Evolutionary conservation across 1,140 invertebrate genomes (phyloP).

Genomic region (Apis florea): DNA sequence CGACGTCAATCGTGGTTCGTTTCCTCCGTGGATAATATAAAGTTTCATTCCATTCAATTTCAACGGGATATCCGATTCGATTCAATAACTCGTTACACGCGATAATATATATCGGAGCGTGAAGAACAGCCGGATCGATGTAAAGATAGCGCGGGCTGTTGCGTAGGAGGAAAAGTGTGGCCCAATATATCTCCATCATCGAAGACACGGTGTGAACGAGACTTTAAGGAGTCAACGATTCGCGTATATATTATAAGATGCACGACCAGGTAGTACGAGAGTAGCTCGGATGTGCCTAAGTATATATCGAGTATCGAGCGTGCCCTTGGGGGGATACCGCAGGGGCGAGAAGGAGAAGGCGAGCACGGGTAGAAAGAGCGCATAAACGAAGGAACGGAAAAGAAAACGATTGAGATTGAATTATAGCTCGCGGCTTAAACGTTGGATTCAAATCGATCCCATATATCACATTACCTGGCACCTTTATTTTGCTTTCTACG

Average conservation of each 20-base stretch:
- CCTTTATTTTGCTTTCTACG: slow-evolving; percentile 64
- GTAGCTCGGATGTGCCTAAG: slow-evolving; percentile 56
- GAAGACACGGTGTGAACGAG: slow-evolving; percentile 41
- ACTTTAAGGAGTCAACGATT: slow-evolving; percentile 51
- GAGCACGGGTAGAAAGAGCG: slow-evolving; percentile 1
- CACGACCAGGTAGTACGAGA: slow-evolving; percentile 43
- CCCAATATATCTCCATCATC: slow-evolving; percentile 42
- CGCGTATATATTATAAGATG: slow-evolving; percentile 48
- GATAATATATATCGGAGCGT: neutral
- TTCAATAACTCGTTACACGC: no score
- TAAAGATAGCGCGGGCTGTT: neutral
- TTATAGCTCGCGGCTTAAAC: slow-evolving; percentile 63
- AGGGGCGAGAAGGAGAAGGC: neutral
- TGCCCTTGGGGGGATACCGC: slow-evolving; percentile 49
- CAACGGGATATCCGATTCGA: neutral
- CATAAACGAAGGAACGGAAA: slow-evolving; percentile 7
- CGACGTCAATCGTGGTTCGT: neutral
- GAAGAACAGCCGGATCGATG: neutral
- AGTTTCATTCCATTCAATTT: neutral
- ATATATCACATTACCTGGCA: slow-evolving; percentile 67
- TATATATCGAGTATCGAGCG: slow-evolving; percentile 61
- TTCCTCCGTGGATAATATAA: neutral
- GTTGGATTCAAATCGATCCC: slow-evolving; percentile 65
- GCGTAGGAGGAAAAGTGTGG: neutral
- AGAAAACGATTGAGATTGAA: slow-evolving; percentile 66